These are phyloP conservation scores for Caenorhabditis afra DNA, from an alignment of 2,888 invertebrate genomes.

Conservation along the genomic window DNA sequence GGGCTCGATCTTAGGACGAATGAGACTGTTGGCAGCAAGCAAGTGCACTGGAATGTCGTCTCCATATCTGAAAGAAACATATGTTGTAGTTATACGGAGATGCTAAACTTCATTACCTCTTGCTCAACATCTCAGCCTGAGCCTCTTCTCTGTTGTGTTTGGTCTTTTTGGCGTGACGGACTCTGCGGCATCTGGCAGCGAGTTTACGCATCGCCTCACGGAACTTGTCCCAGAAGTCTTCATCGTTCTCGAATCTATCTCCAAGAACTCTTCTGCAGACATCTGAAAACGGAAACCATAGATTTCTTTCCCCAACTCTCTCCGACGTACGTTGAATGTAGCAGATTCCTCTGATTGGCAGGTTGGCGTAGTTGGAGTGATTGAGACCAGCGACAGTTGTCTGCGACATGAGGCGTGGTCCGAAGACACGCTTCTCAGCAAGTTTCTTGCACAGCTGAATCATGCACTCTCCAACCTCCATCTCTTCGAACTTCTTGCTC, in stretches of 20 bases:
- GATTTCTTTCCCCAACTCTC: neutral
- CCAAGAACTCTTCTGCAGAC: slow-evolving; percentile 77
- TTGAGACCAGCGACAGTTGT: slow-evolving; percentile 80
- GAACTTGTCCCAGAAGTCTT: slow-evolving; percentile 80
- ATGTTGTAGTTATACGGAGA: too few species aligned
- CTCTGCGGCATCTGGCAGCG: slow-evolving; percentile 78
- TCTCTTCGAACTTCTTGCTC: slow-evolving; percentile 77
- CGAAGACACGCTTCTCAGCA: slow-evolving; percentile 80
- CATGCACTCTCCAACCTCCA: slow-evolving; percentile 78
- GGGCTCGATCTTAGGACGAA: slow-evolving; percentile 29
- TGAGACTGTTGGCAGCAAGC: slow-evolving; percentile 11
- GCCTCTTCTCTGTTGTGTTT: slow-evolving; percentile 66
- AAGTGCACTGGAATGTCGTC: slow-evolving; percentile 43
- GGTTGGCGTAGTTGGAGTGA: slow-evolving; percentile 80
- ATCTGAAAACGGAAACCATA: slow-evolving; percentile 66
- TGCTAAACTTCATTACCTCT: slow-evolving; percentile 37
- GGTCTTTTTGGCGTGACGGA: slow-evolving; percentile 79
- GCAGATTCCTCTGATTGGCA: slow-evolving; percentile 79
- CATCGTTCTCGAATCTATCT: slow-evolving; percentile 72
- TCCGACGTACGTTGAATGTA: slow-evolving; percentile 77
- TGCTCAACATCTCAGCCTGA: slow-evolving; percentile 47
- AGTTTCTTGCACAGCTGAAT: slow-evolving; percentile 80
- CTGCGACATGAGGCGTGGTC: slow-evolving; percentile 79
- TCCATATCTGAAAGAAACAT: slow-evolving; percentile 48
- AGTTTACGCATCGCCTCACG: slow-evolving; percentile 80